Conservation (phyloP, 2,113 vertebrate genomes). For the Felis catus region DNA sequence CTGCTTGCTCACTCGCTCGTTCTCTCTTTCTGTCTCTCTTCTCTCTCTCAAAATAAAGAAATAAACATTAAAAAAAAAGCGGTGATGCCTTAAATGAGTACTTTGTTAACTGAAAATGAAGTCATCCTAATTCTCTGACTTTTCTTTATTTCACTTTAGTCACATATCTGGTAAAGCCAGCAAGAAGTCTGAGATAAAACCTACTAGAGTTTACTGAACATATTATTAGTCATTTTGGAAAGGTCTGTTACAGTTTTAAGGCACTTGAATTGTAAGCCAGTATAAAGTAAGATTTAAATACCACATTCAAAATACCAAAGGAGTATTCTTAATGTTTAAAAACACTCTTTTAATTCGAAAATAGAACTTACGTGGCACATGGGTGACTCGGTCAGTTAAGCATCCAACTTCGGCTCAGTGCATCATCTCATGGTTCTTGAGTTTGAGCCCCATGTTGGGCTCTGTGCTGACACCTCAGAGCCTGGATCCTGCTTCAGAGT, state of each 20-base stretch:
- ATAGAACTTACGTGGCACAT: too few species aligned
- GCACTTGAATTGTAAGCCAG: neutral
- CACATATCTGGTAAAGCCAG: neutral
- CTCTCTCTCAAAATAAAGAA: neutral
- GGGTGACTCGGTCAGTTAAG: too few species aligned
- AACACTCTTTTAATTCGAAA: conserved; percentile 13
- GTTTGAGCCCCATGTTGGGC: too few species aligned
- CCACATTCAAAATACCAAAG: neutral
- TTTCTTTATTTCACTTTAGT: conserved; percentile 34
- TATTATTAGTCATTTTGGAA: conserved; percentile 16
- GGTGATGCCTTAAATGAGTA: neutral
- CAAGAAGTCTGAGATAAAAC: neutral
- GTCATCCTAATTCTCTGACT: neutral
- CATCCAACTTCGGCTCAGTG: too few species aligned
- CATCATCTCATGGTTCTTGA: too few species aligned
- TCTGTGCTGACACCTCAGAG: too few species aligned
- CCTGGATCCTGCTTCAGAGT: too few species aligned
- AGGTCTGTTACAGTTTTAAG: neutral
- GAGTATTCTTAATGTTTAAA: neutral
- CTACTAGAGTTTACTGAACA: neutral
- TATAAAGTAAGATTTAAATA: neutral
- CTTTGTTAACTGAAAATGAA: neutral
- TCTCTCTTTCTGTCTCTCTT: neutral
- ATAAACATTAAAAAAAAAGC: neutral
- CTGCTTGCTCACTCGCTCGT: neutral